Base-by-base conservation (phyloP, 2,888 invertebrate genomes). In the Tachystola acroxantha region DNA sequence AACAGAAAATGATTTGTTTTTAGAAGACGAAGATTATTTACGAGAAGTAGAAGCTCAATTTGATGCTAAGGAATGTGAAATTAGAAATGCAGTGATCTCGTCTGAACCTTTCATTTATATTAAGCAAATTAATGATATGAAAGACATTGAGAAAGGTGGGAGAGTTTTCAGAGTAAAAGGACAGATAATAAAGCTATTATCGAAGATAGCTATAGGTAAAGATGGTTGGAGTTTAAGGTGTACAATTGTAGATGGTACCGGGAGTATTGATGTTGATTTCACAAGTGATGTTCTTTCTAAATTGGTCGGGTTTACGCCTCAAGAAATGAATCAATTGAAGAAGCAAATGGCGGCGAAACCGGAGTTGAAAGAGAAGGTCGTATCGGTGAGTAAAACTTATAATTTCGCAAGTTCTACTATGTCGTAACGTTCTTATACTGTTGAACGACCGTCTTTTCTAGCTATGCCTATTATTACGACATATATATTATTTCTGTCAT, bases 241-340 rank as follows among this genome's bases (percentile, higher is more conserved):
- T 42, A 85, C 80, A 6, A 68, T 92, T 31, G 77, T 80, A 5
- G 92, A 92, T 63, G 85, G 80, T 10, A 89, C 88, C 3, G 89
- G 87, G 1, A 77, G 66, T 34, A 46, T 92, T 10, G 82, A 88
- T 33, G 88, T 89, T 1, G 78, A 81, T 10, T 86, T 92, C 35
- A 82, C 89, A 0, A 88, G 88, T 43, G 79, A 88, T 49, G 88
- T 91, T 7, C 64, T 90, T 1, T 76, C 88, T 0, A 71, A 80
- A 32, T 56, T 89, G 36, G 82, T 88, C 1, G 89, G 88, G 1
- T 79, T 73, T 40, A 77, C 85, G 1, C 86, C 89, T 0, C 63
- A 67, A 26, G 75, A 86, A 43, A 84, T 87, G 76, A 76, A 65
- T n/a, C 57, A 58, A 16, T 54, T 88, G 40, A 85, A 78, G 37